Base-by-base conservation (phyloP, 2,888 invertebrate genomes). In the Leucophenga maculata region DNA sequence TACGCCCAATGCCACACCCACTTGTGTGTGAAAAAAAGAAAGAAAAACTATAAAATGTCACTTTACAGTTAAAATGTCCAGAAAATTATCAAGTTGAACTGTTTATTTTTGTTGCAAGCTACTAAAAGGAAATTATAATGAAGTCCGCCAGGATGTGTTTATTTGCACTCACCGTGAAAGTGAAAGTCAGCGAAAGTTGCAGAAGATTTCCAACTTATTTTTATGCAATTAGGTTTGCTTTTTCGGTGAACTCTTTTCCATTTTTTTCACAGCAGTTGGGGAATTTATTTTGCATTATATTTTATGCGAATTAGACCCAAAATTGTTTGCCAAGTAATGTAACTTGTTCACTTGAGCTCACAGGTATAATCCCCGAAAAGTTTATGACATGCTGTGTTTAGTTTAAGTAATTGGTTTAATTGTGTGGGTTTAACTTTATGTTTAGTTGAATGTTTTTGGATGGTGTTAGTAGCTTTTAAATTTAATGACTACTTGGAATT, bases 41-140 rank as follows among this genome's bases (percentile, higher is more conserved):
- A 72, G 70, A 72, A 75, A 26, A 26, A 26, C 26, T 71, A 77
- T 79, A 70, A 79, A 79, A 76, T 81, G 78, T 76, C 80, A 77
- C 73, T 77, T 77, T 75, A 71, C 76, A 75, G 79, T 78, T 77
- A 73, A 79, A 77, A 78, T 79, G 77, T 78, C 76, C 76, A 78
- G 77, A 77, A 79, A 81, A 81, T 81, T 79, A 81, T 75, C 76
- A 81, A 78, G 75, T 77, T 80, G 69, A 75, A 75, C 74, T 59
- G 59, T 59, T 59, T 32, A 39, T 79, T 74, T 76, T 59, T 57
- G 3, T 67, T 44, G 22, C 22, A 75, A n/a, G n/a, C n/a, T 72
- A 78, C 31, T 59, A 67, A 67, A 50, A 31, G 50, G 59, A 57
- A 67, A 50, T 78, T 78, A 77, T 80, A 80, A 80, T 80, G 75